Conservation (phyloP, 2,888 invertebrate genomes). For the Pyrgus malvae region DNA sequence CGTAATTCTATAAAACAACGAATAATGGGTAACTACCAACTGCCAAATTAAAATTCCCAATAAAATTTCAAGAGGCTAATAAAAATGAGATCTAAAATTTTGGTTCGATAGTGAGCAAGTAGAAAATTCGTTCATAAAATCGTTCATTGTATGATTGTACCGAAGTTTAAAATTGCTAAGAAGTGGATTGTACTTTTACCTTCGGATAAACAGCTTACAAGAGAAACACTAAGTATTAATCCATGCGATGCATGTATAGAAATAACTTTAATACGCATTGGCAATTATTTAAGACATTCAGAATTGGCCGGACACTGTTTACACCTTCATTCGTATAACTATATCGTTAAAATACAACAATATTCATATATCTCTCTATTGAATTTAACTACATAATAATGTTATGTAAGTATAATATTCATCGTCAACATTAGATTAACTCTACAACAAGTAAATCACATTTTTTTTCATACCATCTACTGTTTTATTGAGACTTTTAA, state of each 20-base stretch:
- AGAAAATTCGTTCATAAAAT: slow-evolving; percentile 68
- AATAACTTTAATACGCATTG: slow-evolving; percentile 61
- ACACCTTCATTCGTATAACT: slow-evolving; percentile 63
- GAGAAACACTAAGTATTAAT: slow-evolving; percentile 55
- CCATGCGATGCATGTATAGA: slow-evolving; percentile 60
- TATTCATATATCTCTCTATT: slow-evolving; percentile 73
- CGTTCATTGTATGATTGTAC: slow-evolving; percentile 60
- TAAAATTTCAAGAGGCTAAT: slow-evolving; percentile 38
- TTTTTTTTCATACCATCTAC: slow-evolving; percentile 68
- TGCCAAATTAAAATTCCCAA: slow-evolving; percentile 18
- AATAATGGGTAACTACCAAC: neutral
- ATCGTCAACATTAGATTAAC: slow-evolving; percentile 68
- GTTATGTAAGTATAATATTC: slow-evolving; percentile 65
- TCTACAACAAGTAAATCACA: slow-evolving; percentile 80
- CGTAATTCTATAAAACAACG: neutral
- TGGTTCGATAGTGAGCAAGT: slow-evolving; percentile 75
- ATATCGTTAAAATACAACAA: slow-evolving; percentile 74
- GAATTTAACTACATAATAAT: slow-evolving; percentile 71
- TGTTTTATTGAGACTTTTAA: slow-evolving; percentile 55
- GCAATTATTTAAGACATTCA: slow-evolving; percentile 66
- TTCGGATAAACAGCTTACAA: slow-evolving; percentile 54
- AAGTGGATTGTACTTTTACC: slow-evolving; percentile 70
- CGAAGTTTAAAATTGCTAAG: slow-evolving; percentile 44
- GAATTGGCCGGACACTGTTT: slow-evolving; percentile 73
- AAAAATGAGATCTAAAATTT: slow-evolving; percentile 77